A percentile compares a stretch with the other conserved stretches of the same genome.
Evolutionary conservation across 2,888 invertebrate genomes (phyloP).

Genomic region (Acleris cristana): DNA sequence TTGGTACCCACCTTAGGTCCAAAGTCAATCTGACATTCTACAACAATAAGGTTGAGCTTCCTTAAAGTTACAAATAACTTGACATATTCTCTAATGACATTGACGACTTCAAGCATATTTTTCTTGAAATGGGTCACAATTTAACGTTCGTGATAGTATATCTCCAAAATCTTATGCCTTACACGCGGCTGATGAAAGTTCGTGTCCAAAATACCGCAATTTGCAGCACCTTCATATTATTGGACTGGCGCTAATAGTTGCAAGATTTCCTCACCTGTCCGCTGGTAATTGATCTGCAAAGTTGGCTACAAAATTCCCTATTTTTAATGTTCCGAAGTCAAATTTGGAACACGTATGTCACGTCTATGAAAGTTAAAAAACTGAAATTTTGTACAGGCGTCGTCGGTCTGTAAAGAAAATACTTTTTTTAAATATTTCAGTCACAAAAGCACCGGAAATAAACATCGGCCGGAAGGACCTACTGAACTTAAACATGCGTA

Average conservation of each 20-base stretch:
- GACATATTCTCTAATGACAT: too few species aligned
- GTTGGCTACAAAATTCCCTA: not conserved
- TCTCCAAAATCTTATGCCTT: slow-evolving; percentile 26
- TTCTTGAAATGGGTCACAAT: too few species aligned
- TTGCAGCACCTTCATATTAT: slow-evolving; percentile 58
- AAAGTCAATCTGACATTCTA: too few species aligned
- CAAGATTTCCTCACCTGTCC: slow-evolving; percentile 57
- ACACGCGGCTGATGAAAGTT: slow-evolving; percentile 45
- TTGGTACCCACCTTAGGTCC: too few species aligned
- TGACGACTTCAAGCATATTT: too few species aligned
- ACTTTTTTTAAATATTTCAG: not conserved
- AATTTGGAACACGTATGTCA: too few species aligned
- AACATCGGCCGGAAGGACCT: not conserved
- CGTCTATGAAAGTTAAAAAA: too few species aligned
- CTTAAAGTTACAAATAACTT: too few species aligned
- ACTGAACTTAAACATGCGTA: slow-evolving; percentile 51
- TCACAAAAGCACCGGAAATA: slow-evolving; percentile 10
- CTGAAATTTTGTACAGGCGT: too few species aligned
- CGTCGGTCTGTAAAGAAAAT: too few species aligned
- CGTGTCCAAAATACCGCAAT: slow-evolving; percentile 61
- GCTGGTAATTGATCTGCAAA: slow-evolving; percentile 35
- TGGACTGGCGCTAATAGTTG: slow-evolving; percentile 63
- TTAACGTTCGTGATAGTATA: too few species aligned
- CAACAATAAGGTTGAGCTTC: too few species aligned
- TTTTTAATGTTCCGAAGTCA: not conserved